Evolutionary conservation across 2,113 vertebrate genomes (phyloP), one percentile per base, ranked within the genome.

Genomic region (Ictidomys tridecemlineatus): DNA sequence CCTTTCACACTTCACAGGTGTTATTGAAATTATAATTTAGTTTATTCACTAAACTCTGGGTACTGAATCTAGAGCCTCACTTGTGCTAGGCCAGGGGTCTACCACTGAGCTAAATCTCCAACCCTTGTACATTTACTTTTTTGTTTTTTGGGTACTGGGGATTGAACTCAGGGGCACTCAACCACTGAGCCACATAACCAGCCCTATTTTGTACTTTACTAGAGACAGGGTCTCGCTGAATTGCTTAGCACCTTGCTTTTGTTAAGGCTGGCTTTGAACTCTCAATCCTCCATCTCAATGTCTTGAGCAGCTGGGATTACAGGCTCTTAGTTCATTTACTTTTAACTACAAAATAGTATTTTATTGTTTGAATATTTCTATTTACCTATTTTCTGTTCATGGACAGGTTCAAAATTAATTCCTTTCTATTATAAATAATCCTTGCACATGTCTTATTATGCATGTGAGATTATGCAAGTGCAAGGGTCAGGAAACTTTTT

Each of bases 361-460:
- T n/a, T 56, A 48, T 8, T 89, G 56, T 89, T 42, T 85, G 48
- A 61, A 77, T 76, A 76, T 2, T 73, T 45, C 9, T 26, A 56
- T 90, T 76, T 94, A 93, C 48, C 13, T 32, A 56, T 90, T 76
- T 94, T 95, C 48, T 95, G 58, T 70, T 69, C 58, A 82, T 22
- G 42, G 70, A 87, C 48, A 88, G 51, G 34, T 89, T 80, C 14
- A 74, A 61, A 61, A 61, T 61, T 61, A 85, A 74, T 56, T 90
- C 87, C 77, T 82, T 87, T 82, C 67, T 92, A 89, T 67, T 56
- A 91, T 42, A 63, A 96, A 84, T 67, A 76, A 82, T 67, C 37
- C 37, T 37, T 74, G 22, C 4, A 83, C 10, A 26, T 18, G 10
- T 45, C 32, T 93, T 77, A 65, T 85, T 94, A 67, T 56, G 22